Evolutionary conservation across 2,888 invertebrate species (phyloP).

Genomic region (Andricus quercusramuli): DNA sequence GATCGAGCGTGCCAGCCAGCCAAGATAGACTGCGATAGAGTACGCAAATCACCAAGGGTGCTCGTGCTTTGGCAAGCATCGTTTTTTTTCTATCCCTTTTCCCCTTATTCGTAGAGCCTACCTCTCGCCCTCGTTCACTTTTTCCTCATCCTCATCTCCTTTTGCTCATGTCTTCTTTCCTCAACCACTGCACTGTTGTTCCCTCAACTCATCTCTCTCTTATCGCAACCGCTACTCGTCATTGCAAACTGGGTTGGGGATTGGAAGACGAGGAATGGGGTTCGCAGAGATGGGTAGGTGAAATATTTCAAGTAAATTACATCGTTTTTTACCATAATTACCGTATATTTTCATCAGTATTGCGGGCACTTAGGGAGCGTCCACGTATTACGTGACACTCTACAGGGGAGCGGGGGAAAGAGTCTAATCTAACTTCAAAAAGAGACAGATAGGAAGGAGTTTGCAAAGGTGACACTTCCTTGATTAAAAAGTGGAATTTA

Average conservation of each 20-base stretch:
- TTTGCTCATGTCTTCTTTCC: slow-evolving; percentile 9
- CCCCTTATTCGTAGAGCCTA: neutral
- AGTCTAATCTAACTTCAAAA: no score
- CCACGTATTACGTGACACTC: no score
- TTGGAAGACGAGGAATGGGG: slow-evolving; percentile 3
- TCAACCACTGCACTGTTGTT: slow-evolving; percentile 21
- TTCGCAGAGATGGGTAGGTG: slow-evolving; percentile 3
- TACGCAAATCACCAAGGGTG: slow-evolving; percentile 36
- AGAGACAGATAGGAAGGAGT: no score
- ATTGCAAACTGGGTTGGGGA: slow-evolving; percentile 19
- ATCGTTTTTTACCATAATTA: neutral
- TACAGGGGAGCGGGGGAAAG: no score
- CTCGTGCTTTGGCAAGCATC: slow-evolving; percentile 15
- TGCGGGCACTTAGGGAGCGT: no score
- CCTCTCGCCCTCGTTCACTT: slow-evolving; percentile 37
- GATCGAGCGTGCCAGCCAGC: slow-evolving; percentile 39
- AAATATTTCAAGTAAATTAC: neutral
- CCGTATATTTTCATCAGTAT: no score
- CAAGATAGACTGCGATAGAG: slow-evolving; percentile 15
- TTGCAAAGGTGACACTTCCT: no score
- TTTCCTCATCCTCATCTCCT: neutral
- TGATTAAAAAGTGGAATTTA: no score
- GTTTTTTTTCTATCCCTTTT: slow-evolving; percentile 7
- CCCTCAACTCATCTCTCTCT: slow-evolving; percentile 10
- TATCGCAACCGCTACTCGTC: slow-evolving; percentile 12